Evolutionary conservation across 2,888 invertebrate species (phyloP), one percentile per base, ranked within the genome.

Genomic region (Prosapia bicincta): DNA sequence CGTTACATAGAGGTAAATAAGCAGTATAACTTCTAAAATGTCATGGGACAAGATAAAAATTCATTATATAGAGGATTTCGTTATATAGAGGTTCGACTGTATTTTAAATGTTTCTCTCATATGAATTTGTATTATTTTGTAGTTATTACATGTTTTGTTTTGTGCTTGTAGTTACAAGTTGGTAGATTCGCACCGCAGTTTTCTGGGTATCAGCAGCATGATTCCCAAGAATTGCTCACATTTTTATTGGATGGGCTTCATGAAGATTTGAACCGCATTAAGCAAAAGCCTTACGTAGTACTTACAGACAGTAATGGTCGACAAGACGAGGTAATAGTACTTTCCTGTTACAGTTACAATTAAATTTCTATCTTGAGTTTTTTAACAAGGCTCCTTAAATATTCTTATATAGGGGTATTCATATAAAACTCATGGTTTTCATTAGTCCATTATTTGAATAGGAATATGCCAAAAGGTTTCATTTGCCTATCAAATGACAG

Each of bases 191-290:
- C 95, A 75, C 94, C 94, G 30, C 90, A 92, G 81, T 93, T 97
- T 84, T 92, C 91, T 79, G 95, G 95, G 78, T 95, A 95, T 80
- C 95, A 95, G 10, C 97, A 97, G 86, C 97, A 97, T 86, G 97
- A 97, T 88, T 94, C 96, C 72, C 97, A 95, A 81, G 97, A 97
- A 86, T 87, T 97, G 80, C 89, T 97, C 30, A 95, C 96, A 72
- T 97, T 97, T 91, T 87, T 97, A 79, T 87, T 97, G 81, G 97
- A 97, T 86, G 93, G 95, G 70, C 88, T 97, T 80, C 97, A 97
- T 85, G 96, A 97, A 87, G 96, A 96, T 85, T 88, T 97, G 79
- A 96, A 96, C 86, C 87, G 96, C 13, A 94, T 94, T 0, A 87
- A 89, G 66, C 54, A 76, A 26, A 91, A 91, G 81, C 91, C 92